A percentile compares a stretch with the other conserved stretches of the same genome.
Conservation (phyloP, 2,113 vertebrate genomes). For the Menidia beryllina region DNA sequence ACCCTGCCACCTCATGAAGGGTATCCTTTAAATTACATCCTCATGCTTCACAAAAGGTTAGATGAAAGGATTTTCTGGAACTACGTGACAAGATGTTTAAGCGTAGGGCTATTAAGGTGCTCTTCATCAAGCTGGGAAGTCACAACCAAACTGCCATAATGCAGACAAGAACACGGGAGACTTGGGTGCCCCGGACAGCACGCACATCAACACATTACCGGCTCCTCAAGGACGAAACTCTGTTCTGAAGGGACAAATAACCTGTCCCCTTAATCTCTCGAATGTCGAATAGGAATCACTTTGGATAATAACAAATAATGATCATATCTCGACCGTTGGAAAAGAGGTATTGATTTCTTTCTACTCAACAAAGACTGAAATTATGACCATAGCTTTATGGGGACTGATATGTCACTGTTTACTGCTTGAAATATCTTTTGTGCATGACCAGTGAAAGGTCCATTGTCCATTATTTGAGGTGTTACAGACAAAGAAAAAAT, state of each 20-base stretch:
- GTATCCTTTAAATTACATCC: constrained; percentile 68
- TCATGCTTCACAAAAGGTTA: constrained; percentile 62
- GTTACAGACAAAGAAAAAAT: constrained; percentile 12
- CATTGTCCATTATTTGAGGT: not conserved
- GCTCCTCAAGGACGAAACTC: constrained; percentile 64
- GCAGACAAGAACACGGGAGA: constrained; percentile 42
- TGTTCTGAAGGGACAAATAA: constrained; percentile 61
- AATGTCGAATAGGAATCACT: constrained; percentile 64
- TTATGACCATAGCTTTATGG: constrained; percentile 65
- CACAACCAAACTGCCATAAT: constrained; percentile 35
- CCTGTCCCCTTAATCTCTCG: constrained; percentile 62
- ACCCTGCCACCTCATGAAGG: constrained; percentile 59
- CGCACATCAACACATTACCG: constrained; percentile 24
- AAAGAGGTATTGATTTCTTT: constrained; percentile 71
- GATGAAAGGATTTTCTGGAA: constrained; percentile 59
- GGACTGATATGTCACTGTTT: constrained; percentile 57
- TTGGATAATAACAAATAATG: constrained; percentile 79
- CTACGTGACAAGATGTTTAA: constrained; percentile 66
- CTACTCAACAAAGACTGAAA: constrained; percentile 52
- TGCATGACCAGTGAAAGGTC: constrained; percentile 22
- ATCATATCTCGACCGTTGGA: constrained; percentile 58
- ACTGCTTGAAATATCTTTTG: constrained; percentile 52
- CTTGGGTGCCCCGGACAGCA: constrained; percentile 23
- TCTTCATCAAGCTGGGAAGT: constrained; percentile 17
- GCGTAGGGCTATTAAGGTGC: constrained; percentile 25